Base-by-base conservation (phyloP, 2,113 vertebrate species). In the Clarias batrachus region DNA sequence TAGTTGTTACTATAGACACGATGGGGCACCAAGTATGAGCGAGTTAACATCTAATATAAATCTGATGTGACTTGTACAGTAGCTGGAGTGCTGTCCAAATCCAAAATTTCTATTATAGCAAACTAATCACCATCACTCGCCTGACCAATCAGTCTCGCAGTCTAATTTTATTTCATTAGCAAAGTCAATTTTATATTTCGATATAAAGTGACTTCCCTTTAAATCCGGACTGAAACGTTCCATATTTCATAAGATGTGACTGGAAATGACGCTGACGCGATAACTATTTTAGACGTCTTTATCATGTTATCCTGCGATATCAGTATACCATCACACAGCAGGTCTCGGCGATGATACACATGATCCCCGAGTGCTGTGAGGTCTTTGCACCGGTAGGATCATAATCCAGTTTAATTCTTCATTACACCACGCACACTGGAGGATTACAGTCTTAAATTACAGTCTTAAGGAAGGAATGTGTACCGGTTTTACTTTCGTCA, bases 361-460 rank as follows among this genome's bases (percentile, higher is more conserved):
- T 59, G 63, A 57, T 86, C 84, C 84, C 84, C 10, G 63, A 80
- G 63, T 80, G 30, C 27, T 79, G 77, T 66, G 74, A 85, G 74
- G 62, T 79, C 84, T 85, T 85, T 79, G 74, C 84, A 80, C 76
- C 11, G 52, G n/a, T 56, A 66, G 52, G 63, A 86, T 86, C 27
- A 41, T 80, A 86, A 86, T 86, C 84, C 84, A 70, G 21, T 59
- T 68, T 80, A 86, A 86, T 59, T 54, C 77, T 54, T 80, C 48
- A 56, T 80, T 80, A 86, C 78, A 70, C 62, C 52, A 57, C 62
- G 54, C 19, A 63, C 48, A 68, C 60, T 37, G 77, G 19, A 86
- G 48, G 73, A 77, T 19, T 66, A 19, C 23, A 33, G 76, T 79
- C 54, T 66, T 80, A 70, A 86, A 70, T 86, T 80, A 86, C 23